These are phyloP conservation scores for Neoitamus cyanurus DNA, from an alignment of 2,888 invertebrate species.

Conservation along the genomic window DNA sequence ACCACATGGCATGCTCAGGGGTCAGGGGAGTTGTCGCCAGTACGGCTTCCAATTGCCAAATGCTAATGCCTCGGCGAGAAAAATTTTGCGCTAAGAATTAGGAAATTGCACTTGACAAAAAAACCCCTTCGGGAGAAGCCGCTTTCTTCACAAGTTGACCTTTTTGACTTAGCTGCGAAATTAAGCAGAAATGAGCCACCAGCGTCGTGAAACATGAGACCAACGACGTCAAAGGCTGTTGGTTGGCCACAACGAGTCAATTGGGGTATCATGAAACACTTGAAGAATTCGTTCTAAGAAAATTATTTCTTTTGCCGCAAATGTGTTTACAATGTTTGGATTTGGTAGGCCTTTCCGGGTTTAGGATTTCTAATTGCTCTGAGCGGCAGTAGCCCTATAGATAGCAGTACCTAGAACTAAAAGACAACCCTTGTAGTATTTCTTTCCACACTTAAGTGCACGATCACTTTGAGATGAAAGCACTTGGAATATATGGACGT, in stretches of 20 bases:
- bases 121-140: neutral
- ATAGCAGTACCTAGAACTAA: neutral
- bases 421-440: too few species aligned
- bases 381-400: neutral
- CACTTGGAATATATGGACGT: too few species aligned
- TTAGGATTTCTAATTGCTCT: neutral
- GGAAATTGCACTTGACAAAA: neutral
- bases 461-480: too few species aligned
- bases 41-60: neutral
- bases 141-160: neutral
- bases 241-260: neutral
- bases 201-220: neutral
- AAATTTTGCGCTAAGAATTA: neutral
- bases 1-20: neutral
- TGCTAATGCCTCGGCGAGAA: neutral
- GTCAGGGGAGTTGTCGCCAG: neutral
- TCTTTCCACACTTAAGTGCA: neutral
- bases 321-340: neutral
- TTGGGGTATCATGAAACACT: neutral
- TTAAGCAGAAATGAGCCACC: neutral
- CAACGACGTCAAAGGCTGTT: neutral
- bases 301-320: neutral
- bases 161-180: neutral
- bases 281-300: neutral
- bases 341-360: neutral